Evolutionary conservation across 2,113 vertebrate genomes (phyloP).

Genomic region (Aphyosemion australe): DNA sequence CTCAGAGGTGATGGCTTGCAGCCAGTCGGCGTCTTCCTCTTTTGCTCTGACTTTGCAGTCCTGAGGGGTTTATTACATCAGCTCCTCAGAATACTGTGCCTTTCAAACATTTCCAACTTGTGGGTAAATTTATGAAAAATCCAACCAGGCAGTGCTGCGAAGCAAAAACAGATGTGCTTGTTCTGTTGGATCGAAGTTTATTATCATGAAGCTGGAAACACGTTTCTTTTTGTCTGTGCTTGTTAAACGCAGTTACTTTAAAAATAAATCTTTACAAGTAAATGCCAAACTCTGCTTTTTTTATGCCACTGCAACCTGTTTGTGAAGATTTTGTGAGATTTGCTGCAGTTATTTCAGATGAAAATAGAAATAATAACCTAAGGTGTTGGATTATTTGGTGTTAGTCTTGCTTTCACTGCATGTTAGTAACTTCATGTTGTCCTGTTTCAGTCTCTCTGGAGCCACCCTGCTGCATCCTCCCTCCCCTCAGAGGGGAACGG

Average conservation of each 20-base stretch:
- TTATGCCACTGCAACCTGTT: too few species aligned
- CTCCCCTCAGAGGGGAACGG: slow-evolving; percentile 44
- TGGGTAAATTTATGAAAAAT: not conserved
- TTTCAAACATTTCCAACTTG: not conserved
- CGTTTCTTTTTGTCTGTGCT: not conserved
- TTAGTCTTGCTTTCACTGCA: not conserved
- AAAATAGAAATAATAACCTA: not conserved
- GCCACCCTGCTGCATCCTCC: not conserved
- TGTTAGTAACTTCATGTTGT: slow-evolving; percentile 12
- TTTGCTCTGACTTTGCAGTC: not conserved
- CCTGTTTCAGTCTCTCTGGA: slow-evolving; percentile 7
- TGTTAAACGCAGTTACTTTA: not conserved
- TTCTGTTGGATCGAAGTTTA: not conserved
- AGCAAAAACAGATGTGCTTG: not conserved
- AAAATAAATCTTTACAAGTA: too few species aligned
- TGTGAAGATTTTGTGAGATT: not conserved
- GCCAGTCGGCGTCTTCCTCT: not conserved
- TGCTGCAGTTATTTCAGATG: not conserved
- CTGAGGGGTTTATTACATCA: not conserved
- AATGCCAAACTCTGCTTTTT: too few species aligned
- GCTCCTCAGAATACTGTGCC: not conserved
- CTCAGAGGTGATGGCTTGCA: not conserved
- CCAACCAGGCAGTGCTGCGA: not conserved
- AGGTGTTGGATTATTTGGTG: not conserved
- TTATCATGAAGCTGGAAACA: not conserved